Evolutionary conservation across 2,113 vertebrate species (phyloP), one percentile per base, ranked within the genome.

Genomic region (Calidris pugnax): DNA sequence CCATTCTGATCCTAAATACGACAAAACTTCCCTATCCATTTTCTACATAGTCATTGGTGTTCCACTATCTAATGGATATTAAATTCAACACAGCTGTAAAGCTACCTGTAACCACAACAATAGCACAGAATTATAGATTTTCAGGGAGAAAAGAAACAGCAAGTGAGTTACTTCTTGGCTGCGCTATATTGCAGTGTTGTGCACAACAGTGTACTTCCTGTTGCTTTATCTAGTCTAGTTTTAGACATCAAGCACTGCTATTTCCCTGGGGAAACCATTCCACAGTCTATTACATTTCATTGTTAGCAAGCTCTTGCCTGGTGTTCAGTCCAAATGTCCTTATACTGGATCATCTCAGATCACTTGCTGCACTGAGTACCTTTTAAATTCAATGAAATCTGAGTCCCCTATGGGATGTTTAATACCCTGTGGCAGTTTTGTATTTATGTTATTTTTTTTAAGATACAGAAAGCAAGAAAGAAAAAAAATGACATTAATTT

Each of bases 71-170:
- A 81, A 80, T 37, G n/a, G 51, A 64, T 86, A 48, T 64, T 55
- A 87, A 55, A 55, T 30, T 21, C 48, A 88, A 71, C 43, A 84
- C 51, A 86, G 41, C 16, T 88, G 37, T 56, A 72, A 80, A 87
- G 5, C 12, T 92, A 27, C 39, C 51, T 81, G 14, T 63, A 84
- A 68, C 48, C 63, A 89, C 77, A 83, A 64, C 15, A 56, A 22
- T 69, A 91, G 83, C 63, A 95, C 47, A 83, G 77, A 95, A 88
- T 67, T 81, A 62, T 8, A 77, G 75, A 82, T 88, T 80, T 91
- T 83, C n/a, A 41, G 63, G 66, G 21, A 83, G 39, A 85, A 94
- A 55, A 90, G 30, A 79, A 94, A 96, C 43, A 92, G 80, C 33
- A 15, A 81, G 47, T 69, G 18, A 81, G 47, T 69, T 43, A 85